phyloP scores from a whole-genome alignment of 2,113 vertebrate genomes.

The Todiramphus saurophagus region DNA sequence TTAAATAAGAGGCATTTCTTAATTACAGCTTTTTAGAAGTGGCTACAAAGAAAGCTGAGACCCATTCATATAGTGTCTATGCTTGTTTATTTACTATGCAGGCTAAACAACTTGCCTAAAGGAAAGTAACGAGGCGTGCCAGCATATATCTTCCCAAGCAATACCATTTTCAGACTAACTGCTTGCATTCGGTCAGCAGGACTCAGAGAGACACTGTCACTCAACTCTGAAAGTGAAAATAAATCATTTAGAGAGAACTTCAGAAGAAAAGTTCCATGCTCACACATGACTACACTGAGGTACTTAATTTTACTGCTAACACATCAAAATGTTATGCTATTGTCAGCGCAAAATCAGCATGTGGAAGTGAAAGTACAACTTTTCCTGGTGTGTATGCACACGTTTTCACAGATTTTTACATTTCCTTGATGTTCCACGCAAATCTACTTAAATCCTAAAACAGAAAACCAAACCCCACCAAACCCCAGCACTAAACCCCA shows the following conservation, averaged over 20 bases:
- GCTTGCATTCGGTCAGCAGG: conserved; percentile 89
- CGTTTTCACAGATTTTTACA: not conserved
- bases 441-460: not conserved
- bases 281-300: not conserved
- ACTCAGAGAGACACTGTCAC: conserved; percentile 84
- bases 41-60: not conserved
- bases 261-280: not conserved
- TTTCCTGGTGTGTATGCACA: not conserved
- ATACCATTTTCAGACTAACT: conserved; percentile 89
- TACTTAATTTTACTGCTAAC: not conserved
- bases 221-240: conserved; percentile 81
- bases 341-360: not conserved
- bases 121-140: conserved; percentile 97
- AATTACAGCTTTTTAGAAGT: not conserved
- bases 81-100: not conserved
- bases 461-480: too few relatives aligned
- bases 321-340: not conserved
- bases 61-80: rapidly evolving
- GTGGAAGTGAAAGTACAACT: not conserved
- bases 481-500: not conserved
- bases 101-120: conserved; percentile 77
- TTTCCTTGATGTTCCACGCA: not conserved
- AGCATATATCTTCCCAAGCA: conserved; percentile 91
- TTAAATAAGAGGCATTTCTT: not conserved
- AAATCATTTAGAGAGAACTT: not conserved